Conservation (phyloP, 2,888 invertebrate genomes). For the Aphrophora alni region DNA sequence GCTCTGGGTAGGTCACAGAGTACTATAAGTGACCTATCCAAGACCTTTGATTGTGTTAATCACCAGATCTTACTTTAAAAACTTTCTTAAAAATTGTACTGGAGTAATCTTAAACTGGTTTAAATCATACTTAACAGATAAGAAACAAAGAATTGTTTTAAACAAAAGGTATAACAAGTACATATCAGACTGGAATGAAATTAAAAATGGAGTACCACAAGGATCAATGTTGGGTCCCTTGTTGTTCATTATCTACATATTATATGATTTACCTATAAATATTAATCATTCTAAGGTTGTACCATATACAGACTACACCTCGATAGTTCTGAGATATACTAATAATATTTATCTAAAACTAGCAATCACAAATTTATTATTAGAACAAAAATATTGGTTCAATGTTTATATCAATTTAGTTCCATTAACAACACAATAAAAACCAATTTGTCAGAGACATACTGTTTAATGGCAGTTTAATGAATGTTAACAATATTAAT, state of each 20-base stretch:
- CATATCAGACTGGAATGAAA: neutral
- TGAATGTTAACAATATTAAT: too few relatives aligned
- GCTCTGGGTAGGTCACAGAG: neutral
- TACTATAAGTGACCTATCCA: neutral
- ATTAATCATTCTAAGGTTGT: neutral
- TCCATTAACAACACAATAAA: too few relatives aligned
- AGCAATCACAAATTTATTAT: neutral
- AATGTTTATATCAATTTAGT: too few relatives aligned
- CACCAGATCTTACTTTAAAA: neutral
- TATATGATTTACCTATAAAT: neutral
- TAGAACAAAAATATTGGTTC: neutral
- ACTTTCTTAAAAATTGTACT: neutral
- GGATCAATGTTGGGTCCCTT: neutral
- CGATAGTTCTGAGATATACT: neutral
- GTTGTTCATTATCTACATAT: neutral
- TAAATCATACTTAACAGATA: neutral
- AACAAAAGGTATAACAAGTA: neutral
- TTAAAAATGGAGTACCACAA: neutral
- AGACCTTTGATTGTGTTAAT: neutral
- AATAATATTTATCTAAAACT: neutral
- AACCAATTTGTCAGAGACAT: too few relatives aligned
- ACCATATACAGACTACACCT: neutral
- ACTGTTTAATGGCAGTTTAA: too few relatives aligned
- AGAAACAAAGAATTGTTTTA: neutral
- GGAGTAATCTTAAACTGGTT: neutral